Base-by-base conservation (phyloP, 2,888 invertebrate species). In the Pristionchus exspectatus region DNA sequence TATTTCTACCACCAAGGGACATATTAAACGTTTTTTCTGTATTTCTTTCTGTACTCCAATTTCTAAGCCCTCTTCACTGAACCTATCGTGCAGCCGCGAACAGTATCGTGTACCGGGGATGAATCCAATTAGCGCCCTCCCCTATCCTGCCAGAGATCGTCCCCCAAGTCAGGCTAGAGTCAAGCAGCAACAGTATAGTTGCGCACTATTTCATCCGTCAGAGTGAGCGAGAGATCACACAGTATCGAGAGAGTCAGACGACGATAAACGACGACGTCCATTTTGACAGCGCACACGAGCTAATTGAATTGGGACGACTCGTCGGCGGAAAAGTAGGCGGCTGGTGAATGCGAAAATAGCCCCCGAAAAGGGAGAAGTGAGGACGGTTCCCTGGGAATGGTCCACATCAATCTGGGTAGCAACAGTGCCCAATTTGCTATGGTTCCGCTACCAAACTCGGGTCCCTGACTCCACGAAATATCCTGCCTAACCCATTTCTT, bases 241-340 rank as follows among this genome's bases (percentile, higher is more conserved):
- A 33, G 59, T 24, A 85, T 59, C 1, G 84, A 59, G 84, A 85
- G 84, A 59, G 30, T 50, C 12, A 50, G 44, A 50, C 21, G 21
- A 27, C 27, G 84, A 84, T 27, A 85, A 59, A 59, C 59, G 84
- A 59, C 59, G 84, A 59, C 59, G 84, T 54, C 81, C 81, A 54
- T 81, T 81, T 81, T 54, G 81, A 81, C 81, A 81, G 50, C 81
- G 54, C 44, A 16, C 81, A n/a, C n/a, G 44, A 38, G 81, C 81
- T 81, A 81, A 81, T 81, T 81, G 81, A 54, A 81, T 50, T 81
- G 74, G 74, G 74, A 74, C 38, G 74, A 74, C 44, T 74, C 69
- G 69, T 50, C 44, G 44, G 9, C 63, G 24, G 24, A n/a, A 63
- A n/a, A 63, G 63, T 63, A 63, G 63, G 63, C 24, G 63, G 7